Base-by-base conservation (phyloP, 1,140 invertebrate species). In the Oncopeltus fasciatus region DNA sequence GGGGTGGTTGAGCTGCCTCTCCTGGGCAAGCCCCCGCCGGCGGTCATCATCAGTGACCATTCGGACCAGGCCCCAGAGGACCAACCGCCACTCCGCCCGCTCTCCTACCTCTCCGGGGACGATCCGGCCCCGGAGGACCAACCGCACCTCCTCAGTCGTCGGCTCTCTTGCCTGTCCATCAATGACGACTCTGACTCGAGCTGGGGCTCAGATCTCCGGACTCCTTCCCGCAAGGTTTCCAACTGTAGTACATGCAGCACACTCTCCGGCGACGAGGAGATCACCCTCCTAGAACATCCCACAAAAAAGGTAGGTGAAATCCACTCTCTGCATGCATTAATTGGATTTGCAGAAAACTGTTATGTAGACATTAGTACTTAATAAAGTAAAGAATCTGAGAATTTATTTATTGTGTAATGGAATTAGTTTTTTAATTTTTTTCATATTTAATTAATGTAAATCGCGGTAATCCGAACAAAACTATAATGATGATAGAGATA, bases 191-290 rank as follows among this genome's bases (percentile, higher is more conserved):
- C 49, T 24, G 49, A 24, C 2, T 53, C 49, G 4, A 24, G 20
- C 26, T 20, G 24, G 18, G 20, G 24, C 12, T 24, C 18, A 18
- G 31, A 38, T 14, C 24, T 53, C 16, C 49, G 49, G 4, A 24
- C 49, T 26, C 49, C 49, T 14, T 24, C 49, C 18, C 20, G 49
- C 4, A 53, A 53, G 26, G 49, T 53, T 9, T 53, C 49, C n/a
- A 24, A 53, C 14, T 53, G 49, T 26, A 53, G 49, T 24, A 53
- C 49, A 18, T 53, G 49, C 49, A 53, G 49, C 49, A 53, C 49
- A 18, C 49, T 53, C 24, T 53, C 49, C 24, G 49, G 49, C 4
- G 49, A 53, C 24, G 49, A 53, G 5, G 49, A 53, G 24, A 24
- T 53, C 2, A 24, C 49, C 1, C 20, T 53, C 24, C 24, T 53